Evolutionary conservation across 2,113 vertebrate genomes (phyloP).

Genomic region (Microcebus murinus): DNA sequence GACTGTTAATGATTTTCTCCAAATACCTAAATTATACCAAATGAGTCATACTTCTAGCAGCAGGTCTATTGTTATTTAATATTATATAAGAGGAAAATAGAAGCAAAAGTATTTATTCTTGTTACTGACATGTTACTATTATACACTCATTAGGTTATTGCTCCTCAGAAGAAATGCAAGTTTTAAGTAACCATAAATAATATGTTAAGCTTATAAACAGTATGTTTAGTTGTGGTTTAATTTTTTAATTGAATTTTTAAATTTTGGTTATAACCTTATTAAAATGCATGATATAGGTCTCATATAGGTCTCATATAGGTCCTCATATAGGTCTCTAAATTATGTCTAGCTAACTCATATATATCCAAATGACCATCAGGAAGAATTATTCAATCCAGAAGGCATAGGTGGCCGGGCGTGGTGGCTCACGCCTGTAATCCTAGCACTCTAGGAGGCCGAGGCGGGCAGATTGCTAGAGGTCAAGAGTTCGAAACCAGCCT

Average conservation of each 20-base stretch:
- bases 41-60: conserved; percentile 15
- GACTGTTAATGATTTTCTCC: conserved; percentile 39
- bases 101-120: conserved; percentile 42
- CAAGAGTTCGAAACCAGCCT: too few species aligned
- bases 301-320: not conserved
- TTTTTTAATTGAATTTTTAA: conserved; percentile 22
- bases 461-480: too few species aligned
- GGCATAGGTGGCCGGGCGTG: not conserved
- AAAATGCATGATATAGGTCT: not conserved
- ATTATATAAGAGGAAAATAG: conserved; percentile 20
- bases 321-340: not conserved
- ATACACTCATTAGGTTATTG: not conserved
- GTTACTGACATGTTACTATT: not conserved
- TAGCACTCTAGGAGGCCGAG: too few species aligned
- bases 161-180: conserved; percentile 24
- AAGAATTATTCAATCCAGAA: conserved; percentile 17
- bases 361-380: not conserved
- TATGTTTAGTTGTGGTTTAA: not conserved
- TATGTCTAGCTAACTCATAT: not conserved
- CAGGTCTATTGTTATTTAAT: conserved; percentile 28
- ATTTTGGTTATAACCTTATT: not conserved
- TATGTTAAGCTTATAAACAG: not conserved
- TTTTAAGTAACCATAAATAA: conserved; percentile 43
- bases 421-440: too few species aligned
- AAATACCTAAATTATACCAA: not conserved